These are phyloP conservation scores for Tautogolabrus adspersus DNA, from an alignment of 2,113 vertebrate species.

Conservation along the genomic window DNA sequence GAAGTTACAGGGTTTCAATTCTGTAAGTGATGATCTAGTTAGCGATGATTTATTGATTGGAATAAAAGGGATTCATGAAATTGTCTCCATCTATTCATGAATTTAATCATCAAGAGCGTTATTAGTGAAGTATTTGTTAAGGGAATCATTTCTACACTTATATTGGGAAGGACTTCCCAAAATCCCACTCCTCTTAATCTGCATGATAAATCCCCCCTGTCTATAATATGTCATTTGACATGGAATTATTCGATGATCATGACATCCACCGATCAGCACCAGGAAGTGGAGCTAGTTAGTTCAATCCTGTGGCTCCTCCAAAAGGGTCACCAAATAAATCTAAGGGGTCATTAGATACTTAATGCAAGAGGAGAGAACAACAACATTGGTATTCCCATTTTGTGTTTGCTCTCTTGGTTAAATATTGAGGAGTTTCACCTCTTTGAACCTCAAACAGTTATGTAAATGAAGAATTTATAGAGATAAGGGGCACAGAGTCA, in stretches of 20 bases:
- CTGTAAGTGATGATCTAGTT: not conserved
- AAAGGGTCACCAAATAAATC: not conserved
- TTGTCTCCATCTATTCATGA: no score
- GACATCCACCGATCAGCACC: not conserved
- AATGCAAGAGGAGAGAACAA: not conserved
- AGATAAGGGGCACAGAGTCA: not conserved
- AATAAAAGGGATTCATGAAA: no score
- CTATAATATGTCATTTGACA: no score
- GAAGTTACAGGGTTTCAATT: no score
- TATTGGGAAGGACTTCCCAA: not conserved
- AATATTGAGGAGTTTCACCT: not conserved
- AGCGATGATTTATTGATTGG: not conserved
- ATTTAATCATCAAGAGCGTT: no score
- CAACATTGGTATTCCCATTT: not conserved
- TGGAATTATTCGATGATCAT: no score
- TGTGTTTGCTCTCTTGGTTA: not conserved
- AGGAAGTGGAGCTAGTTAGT: not conserved
- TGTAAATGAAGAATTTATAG: not conserved
- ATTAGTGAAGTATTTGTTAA: not conserved
- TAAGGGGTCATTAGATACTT: not conserved
- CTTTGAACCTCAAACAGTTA: not conserved
- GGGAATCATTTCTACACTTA: not conserved
- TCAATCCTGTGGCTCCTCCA: not conserved
- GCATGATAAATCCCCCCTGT: not conserved
- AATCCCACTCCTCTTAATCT: not conserved